A percentile compares a stretch with the other conserved stretches of the same genome.
Evolutionary conservation across 2,797 vertebrate species (phyloP).

Genomic region (Selene dorsalis): DNA sequence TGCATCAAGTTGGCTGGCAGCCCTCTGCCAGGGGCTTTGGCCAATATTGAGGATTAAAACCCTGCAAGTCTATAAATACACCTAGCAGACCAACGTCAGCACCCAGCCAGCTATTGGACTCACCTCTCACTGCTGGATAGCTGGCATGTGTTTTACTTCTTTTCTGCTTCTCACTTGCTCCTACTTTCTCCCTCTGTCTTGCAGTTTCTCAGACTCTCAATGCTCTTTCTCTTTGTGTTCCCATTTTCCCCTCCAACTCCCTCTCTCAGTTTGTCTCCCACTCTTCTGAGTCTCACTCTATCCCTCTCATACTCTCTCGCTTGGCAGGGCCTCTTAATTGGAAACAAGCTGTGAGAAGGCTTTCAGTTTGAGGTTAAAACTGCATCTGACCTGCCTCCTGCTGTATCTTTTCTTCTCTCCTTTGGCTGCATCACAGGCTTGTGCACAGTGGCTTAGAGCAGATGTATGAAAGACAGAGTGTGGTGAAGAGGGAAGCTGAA

Average conservation of each 20-base stretch:
- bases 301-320: constrained; percentile 64
- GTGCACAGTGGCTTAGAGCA: constrained; percentile 54
- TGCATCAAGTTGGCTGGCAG: constrained; percentile 76
- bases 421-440: constrained; percentile 59
- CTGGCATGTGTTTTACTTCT: constrained; percentile 53
- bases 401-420: constrained; percentile 66
- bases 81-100: constrained; percentile 78
- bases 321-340: constrained; percentile 84
- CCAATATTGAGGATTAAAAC: constrained; percentile 84
- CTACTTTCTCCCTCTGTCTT: constrained; percentile 47
- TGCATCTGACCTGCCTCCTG: constrained; percentile 78
- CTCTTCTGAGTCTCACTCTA: constrained; percentile 48
- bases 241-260: constrained; percentile 42
- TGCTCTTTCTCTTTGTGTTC: constrained; percentile 36
- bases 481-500: constrained; percentile 33
- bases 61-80: constrained; percentile 85
- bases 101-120: constrained; percentile 68
- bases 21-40: constrained; percentile 77
- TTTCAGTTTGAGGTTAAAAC: constrained; percentile 80
- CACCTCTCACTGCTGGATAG: constrained; percentile 70
- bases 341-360: constrained; percentile 81
- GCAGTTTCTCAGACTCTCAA: constrained; percentile 35
- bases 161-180: constrained; percentile 37
- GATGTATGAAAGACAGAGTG: constrained; percentile 52
- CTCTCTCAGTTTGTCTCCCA: constrained; percentile 57